These are phyloP conservation scores for Drosophila tsacasi DNA, from an alignment of 1,140 invertebrate genomes.

Conservation along the genomic window DNA sequence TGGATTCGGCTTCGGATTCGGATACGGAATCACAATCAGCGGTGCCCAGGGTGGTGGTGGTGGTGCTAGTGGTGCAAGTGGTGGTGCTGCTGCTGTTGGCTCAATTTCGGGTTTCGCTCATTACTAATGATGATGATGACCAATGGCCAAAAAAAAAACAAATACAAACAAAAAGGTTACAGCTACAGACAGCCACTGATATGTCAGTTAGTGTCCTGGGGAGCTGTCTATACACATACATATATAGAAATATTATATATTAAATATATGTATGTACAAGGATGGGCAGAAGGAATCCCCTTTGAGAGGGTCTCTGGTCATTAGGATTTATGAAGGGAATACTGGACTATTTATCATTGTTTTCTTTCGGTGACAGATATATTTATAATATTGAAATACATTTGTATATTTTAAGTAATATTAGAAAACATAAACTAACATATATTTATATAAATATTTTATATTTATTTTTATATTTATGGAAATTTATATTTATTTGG, in stretches of 20 bases:
- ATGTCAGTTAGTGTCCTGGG: conserved; percentile 25
- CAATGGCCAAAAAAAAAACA: conserved; percentile 19
- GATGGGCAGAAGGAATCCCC: no score
- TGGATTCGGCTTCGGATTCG: conserved; percentile 37
- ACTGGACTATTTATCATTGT: conserved; percentile 10
- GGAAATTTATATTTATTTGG: neutral
- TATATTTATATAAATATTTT: neutral
- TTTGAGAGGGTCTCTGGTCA: neutral
- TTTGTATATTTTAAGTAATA: no score
- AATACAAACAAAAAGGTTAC: conserved; percentile 20
- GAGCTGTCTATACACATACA: neutral
- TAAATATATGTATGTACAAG: neutral
- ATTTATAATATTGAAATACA: neutral
- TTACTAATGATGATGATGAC: conserved; percentile 82
- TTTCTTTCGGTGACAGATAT: neutral
- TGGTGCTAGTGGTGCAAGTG: conserved; percentile 28
- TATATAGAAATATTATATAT: neutral
- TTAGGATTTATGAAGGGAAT: neutral
- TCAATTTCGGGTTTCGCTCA: conserved; percentile 55
- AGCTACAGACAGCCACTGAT: conserved; percentile 34
- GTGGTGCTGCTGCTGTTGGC: neutral
- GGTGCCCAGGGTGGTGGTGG: conserved; percentile 1
- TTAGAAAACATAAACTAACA: no score
- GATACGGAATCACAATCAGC: conserved; percentile 19
- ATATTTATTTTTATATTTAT: neutral